Conservation (phyloP, 2,113 vertebrate species). For the Diglossa brunneiventris region DNA sequence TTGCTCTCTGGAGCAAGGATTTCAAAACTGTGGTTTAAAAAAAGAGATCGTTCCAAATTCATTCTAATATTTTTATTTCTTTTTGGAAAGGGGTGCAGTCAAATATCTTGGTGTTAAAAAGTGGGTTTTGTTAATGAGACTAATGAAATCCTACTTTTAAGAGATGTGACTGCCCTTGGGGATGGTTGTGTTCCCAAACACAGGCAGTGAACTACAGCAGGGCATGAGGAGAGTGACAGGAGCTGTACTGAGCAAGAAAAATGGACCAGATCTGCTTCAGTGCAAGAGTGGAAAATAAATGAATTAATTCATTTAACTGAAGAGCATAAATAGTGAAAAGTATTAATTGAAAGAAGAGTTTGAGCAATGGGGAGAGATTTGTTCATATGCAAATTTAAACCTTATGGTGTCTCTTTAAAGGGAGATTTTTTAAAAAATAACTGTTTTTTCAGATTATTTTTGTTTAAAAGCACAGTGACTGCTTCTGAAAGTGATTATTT, state of each 20-base stretch:
- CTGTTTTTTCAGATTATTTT: not conserved
- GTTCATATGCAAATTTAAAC: not conserved
- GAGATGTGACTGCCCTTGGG: not conserved
- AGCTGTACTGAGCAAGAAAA: not conserved
- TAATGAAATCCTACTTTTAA: not conserved
- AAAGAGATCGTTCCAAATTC: accelerated
- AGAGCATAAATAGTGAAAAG: not conserved
- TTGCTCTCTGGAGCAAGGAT: not conserved
- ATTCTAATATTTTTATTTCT: not conserved
- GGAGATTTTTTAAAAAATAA: not conserved
- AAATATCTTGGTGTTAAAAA: not conserved
- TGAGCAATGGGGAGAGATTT: not conserved
- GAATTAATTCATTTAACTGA: not conserved
- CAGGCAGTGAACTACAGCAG: not conserved
- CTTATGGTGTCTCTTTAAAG: not conserved
- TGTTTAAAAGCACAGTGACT: not conserved
- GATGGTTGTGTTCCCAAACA: not conserved
- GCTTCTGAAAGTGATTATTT: not conserved
- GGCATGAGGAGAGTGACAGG: accelerated
- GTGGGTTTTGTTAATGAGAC: not conserved
- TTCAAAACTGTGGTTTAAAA: not conserved
- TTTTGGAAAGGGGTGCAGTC: not conserved
- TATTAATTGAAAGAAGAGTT: not conserved
- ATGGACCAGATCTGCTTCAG: not conserved
- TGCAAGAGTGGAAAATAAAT: not conserved